phyloP scores from a whole-genome alignment of 2,888 invertebrate species.

The Drosophila phalerata region DNA sequence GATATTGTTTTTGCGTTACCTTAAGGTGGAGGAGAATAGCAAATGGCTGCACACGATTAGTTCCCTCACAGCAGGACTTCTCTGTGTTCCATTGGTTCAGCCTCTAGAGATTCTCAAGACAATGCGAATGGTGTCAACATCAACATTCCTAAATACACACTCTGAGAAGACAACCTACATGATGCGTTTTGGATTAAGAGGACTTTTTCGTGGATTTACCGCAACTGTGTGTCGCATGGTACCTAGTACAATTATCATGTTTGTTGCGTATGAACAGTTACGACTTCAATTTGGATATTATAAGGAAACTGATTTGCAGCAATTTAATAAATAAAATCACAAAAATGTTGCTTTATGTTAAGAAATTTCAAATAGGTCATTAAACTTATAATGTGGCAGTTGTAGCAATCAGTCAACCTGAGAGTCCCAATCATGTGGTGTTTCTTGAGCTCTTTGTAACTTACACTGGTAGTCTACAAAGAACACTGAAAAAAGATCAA shows the following conservation, averaged over 20 bases:
- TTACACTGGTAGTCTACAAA: background rate
- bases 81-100: constrained; percentile 49
- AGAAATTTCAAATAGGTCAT: background rate
- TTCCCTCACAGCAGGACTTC: constrained; percentile 43
- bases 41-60: constrained; percentile 48
- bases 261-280: constrained; percentile 54
- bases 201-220: constrained; percentile 51
- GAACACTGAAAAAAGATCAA: too few species aligned
- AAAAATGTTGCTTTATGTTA: background rate
- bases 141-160: background rate
- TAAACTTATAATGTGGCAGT: background rate
- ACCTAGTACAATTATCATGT: constrained; percentile 53
- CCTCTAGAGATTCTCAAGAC: constrained; percentile 55
- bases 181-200: constrained; percentile 45
- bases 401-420: background rate
- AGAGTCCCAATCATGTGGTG: background rate
- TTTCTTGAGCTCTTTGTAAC: background rate
- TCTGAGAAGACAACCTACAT: constrained; percentile 12
- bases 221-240: constrained; percentile 46
- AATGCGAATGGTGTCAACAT: constrained; percentile 36
- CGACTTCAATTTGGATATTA: constrained; percentile 49
- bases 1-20: constrained; percentile 16
- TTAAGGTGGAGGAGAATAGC: constrained; percentile 25
- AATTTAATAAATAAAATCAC: background rate
- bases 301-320: background rate